Evolutionary conservation across 2,888 invertebrate species (phyloP).

Genomic region (Caenorhabditis angaria): DNA sequence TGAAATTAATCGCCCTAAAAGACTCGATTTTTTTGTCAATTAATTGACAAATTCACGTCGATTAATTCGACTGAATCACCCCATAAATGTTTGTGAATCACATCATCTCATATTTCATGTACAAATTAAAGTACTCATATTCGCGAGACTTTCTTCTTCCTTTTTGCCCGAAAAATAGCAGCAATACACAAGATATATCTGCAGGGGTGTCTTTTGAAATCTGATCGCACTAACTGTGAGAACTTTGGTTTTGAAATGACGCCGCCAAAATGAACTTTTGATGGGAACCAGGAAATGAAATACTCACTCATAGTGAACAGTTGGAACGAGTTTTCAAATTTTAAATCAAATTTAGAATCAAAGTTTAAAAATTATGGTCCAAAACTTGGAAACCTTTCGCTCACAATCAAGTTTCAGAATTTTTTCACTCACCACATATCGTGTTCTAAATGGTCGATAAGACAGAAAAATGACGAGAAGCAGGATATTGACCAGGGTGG

Average conservation of each 20-base stretch:
- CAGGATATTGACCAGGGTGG: conserved; percentile 43
- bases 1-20: no score
- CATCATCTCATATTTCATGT: not conserved
- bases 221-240: not conserved
- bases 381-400: no score
- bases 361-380: no score
- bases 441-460: conserved; percentile 47
- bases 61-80: no score
- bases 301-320: not conserved
- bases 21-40: no score
- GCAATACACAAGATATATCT: not conserved
- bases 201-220: not conserved
- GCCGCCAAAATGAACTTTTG: not conserved
- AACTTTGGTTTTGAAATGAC: not conserved
- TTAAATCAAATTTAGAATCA: no score
- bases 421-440: conserved; percentile 47
- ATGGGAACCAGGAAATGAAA: not conserved
- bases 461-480: conserved; percentile 52
- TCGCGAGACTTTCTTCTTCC: no score
- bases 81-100: no score
- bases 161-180: not conserved
- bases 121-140: not conserved
- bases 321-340: no score
- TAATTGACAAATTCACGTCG: no score
- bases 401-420: not conserved